These are phyloP conservation scores for Piliocolobus tephrosceles DNA, from an alignment of 2,113 vertebrate species.

Conservation along the genomic window DNA sequence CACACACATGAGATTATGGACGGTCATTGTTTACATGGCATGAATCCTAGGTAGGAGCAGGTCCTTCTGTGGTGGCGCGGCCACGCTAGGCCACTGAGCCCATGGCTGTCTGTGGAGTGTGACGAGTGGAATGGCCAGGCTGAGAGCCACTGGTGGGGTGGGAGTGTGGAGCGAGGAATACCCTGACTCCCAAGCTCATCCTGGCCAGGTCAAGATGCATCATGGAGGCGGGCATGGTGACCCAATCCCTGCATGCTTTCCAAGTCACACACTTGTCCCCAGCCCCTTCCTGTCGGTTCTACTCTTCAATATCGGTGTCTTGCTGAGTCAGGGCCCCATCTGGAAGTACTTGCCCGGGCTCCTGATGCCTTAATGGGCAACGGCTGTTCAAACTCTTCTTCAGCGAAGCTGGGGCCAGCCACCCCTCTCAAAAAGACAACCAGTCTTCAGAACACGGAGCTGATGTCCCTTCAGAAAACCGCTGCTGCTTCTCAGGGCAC, in stretches of 20 bases:
- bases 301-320: not conserved
- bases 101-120: not conserved
- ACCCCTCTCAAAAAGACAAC: not conserved
- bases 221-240: not conserved
- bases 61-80: not conserved
- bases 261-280: fast-evolving
- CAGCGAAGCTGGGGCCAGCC: not conserved
- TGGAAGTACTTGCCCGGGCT: not conserved
- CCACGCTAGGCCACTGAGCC: fast-evolving
- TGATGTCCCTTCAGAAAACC: no score
- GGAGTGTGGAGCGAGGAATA: not conserved
- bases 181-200: not conserved
- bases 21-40: fast-evolving
- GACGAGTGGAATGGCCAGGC: fast-evolving
- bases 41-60: no score
- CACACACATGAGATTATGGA: no score
- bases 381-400: not conserved
- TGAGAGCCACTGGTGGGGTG: no score
- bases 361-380: not conserved
- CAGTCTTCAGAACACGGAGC: not conserved
- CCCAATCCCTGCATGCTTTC: not conserved
- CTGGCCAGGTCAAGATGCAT: not conserved
- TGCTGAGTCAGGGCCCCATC: not conserved
- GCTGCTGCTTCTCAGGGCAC: no score
- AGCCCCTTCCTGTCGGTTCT: no score